Base-by-base conservation (phyloP, 2,888 invertebrate genomes). In the Caenorhabditis sp. region DNA sequence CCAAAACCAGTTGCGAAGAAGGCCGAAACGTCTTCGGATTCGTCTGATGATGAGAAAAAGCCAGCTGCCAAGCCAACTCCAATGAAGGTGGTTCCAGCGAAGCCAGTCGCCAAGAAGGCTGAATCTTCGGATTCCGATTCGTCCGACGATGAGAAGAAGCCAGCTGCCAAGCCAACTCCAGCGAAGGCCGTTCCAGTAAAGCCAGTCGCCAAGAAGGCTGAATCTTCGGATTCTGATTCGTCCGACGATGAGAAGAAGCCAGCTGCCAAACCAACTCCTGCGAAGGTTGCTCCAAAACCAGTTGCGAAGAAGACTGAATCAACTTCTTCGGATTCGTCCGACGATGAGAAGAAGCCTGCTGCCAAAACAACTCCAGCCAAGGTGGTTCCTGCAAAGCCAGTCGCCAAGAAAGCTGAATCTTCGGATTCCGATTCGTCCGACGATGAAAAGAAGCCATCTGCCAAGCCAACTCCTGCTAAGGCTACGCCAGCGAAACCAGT, bases 171-270 rank as follows among this genome's bases (percentile, higher is more conserved):
- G 65, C 35, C 51, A 53, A 28, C 67, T 70, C 53, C 81, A 82
- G 68, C 65, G 15, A 79, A 79, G 68, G 20, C 32, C 1, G 40
- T 64, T 32, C 61, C 76, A 28, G 65, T 28, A 3, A 44, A 35
- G 26, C 60, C 71, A 20, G 62, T 78, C n/a, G 32, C 67, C 35
- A 86, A 86, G 71, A 81, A 82, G 60, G 70, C 80, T 28, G 78
- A 80, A 22, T 71, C 78, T 1, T 80, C 79, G 8, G 37, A 37
- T 44, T 69, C 69, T 20, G 80, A 77, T 32, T 71, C 76, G 2
- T 78, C 80, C 18, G 80, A 83, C 37, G 62, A 18, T 20, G 55
- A n/a, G 26, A 71, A 60, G 24, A 60, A 28, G 47, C 55, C 69
- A 9, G 58, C 70, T 24, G 58, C 58, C 20, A 53, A 53, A 13